Percentiles rank a stretch among this genome's conserved stretches.
phyloP scores from a whole-genome alignment of 2,113 vertebrate genomes.

The Trichechus manatus region DNA sequence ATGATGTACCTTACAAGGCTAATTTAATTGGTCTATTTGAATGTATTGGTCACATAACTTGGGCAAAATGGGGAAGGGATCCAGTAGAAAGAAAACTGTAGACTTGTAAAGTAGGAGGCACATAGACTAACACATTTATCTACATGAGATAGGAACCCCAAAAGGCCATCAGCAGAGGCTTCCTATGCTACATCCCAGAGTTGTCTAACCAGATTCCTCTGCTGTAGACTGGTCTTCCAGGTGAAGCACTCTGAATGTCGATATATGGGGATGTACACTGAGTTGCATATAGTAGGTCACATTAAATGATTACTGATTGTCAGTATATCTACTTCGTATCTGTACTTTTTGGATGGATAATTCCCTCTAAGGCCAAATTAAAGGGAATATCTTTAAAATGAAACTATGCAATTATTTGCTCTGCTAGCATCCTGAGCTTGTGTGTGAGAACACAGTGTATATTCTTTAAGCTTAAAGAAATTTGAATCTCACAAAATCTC shows the following conservation, averaged over 20 bases:
- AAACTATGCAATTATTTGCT: background rate
- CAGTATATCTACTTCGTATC: background rate
- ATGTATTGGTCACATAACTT: constrained; percentile 63
- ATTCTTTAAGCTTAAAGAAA: constrained; percentile 27
- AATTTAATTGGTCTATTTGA: constrained; percentile 64
- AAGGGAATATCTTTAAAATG: background rate
- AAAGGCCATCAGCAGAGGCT: background rate
- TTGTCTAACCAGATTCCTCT: background rate
- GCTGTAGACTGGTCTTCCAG: background rate
- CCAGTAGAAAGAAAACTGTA: constrained; percentile 58
- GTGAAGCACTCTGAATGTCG: background rate
- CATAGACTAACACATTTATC: background rate
- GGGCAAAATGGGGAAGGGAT: constrained; percentile 31
- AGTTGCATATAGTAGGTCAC: background rate
- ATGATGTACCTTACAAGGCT: background rate
- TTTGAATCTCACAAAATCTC: constrained; percentile 1
- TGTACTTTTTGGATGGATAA: background rate
- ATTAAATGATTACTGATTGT: background rate
- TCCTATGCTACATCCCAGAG: too few species aligned
- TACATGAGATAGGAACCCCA: background rate
- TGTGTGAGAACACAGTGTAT: background rate
- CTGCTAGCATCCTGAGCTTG: background rate
- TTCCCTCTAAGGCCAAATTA: background rate
- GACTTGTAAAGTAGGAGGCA: constrained; percentile 58
- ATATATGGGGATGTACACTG: background rate